Evolutionary conservation across 2,888 invertebrate genomes (phyloP).

Genomic region (Nephrocerus scutellatus): DNA sequence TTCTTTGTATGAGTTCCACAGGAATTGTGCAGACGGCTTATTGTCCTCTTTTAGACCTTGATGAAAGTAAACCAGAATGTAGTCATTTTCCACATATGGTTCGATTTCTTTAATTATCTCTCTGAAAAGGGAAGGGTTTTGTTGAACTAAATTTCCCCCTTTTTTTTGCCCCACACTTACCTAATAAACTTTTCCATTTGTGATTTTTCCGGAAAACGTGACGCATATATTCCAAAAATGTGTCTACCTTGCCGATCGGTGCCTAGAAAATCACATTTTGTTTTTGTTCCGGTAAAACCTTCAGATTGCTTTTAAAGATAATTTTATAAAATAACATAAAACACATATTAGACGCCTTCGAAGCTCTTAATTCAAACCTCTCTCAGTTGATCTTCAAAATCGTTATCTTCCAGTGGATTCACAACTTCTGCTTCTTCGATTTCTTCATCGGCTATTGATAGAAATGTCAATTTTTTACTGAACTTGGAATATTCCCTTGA

Average conservation of each 20-base stretch:
- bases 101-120: slow-evolving; percentile 91
- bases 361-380: slow-evolving; percentile 29
- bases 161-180: slow-evolving; percentile 24
- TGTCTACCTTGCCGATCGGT: slow-evolving; percentile 75
- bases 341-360: not conserved
- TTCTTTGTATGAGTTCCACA: slow-evolving; percentile 94
- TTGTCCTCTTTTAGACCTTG: slow-evolving; percentile 92
- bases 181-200: slow-evolving; percentile 49
- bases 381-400: slow-evolving; percentile 44
- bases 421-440: slow-evolving; percentile 33
- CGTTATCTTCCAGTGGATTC: slow-evolving; percentile 43
- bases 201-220: slow-evolving; percentile 69
- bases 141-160: not conserved
- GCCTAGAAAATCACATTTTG: slow-evolving; percentile 55
- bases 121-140: slow-evolving; percentile 58
- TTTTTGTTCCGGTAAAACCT: slow-evolving; percentile 31
- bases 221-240: slow-evolving; percentile 94
- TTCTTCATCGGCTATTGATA: slow-evolving; percentile 32
- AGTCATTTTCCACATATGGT: slow-evolving; percentile 97
- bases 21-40: slow-evolving; percentile 91
- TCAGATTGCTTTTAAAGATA: slow-evolving; percentile 24
- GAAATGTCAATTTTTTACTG: slow-evolving; percentile 1
- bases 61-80: slow-evolving; percentile 96
- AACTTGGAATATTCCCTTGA: not conserved
- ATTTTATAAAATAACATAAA: not conserved